These are phyloP conservation scores for Zelostemma sp. DNA, from an alignment of 1,140 invertebrate species.

Conservation along the genomic window DNA sequence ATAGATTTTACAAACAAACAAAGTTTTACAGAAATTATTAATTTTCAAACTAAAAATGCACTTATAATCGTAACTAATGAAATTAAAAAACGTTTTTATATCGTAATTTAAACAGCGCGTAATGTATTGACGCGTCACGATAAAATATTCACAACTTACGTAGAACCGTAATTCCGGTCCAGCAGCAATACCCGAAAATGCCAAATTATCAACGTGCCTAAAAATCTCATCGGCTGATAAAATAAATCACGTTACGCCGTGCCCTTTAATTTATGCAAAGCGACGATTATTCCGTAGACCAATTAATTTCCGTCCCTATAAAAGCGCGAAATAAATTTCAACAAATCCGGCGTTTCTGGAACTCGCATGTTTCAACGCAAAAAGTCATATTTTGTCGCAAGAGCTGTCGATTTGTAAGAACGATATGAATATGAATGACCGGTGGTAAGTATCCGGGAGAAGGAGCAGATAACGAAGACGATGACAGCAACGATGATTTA, in stretches of 20 bases:
- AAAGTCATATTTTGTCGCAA: conserved; percentile 33
- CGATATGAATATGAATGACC: conserved; percentile 54
- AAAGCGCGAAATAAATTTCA: conserved; percentile 5
- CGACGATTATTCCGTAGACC: conserved; percentile 29
- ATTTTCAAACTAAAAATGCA: too few relatives aligned
- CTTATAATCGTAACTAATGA: too few relatives aligned
- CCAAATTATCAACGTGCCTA: too few relatives aligned
- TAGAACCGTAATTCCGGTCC: too few relatives aligned
- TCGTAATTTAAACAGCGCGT: too few relatives aligned
- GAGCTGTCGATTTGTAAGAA: conserved; percentile 38
- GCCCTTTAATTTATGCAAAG: conserved; percentile 29
- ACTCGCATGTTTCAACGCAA: background rate
- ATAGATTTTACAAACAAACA: too few relatives aligned
- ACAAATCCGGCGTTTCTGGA: too few relatives aligned
- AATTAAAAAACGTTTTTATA: too few relatives aligned
- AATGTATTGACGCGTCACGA: too few relatives aligned
- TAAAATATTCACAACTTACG: too few relatives aligned
- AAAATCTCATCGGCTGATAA: background rate
- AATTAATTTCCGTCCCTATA: conserved; percentile 35
- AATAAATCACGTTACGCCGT: conserved; percentile 2
- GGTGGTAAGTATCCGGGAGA: conserved; percentile 53
- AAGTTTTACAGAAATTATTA: too few relatives aligned
- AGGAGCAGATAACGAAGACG: conserved; percentile 65
- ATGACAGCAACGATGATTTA: conserved; percentile 69
- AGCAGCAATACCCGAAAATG: too few relatives aligned